Evolutionary conservation across 2,797 vertebrate genomes (phyloP), one percentile per base, ranked within the genome.

Genomic region (Anguilla megastoma): DNA sequence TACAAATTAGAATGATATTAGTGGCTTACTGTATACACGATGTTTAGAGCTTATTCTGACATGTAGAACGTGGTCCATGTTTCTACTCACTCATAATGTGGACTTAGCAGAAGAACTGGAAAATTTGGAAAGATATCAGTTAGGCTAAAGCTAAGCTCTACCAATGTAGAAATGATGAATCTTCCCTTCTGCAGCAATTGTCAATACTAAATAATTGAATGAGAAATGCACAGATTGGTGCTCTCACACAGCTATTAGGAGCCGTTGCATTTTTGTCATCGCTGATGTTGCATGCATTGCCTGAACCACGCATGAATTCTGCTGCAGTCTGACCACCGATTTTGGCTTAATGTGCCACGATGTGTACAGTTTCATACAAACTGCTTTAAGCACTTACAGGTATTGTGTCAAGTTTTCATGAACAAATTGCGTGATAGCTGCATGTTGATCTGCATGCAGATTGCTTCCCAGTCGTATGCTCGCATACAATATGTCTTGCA

Each of bases 291-390:
- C 91, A 90, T 89, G 89, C 66, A 92, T 88, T 91, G 85, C 89
- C 52, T 69, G 90, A 54, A 86, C 89, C 76, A 93, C 94, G 97
- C 97, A 97, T 97, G 97, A 91, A 85, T 93, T 93, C 88, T 91
- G 89, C 84, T 89, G 88, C 69, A 92, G 83, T 89, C 92, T 90
- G 92, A 6, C 30, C 93, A 87, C 92, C 87, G 92, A 9, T 21
- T 87, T 45, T 85, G 54, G 27, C 87, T 87, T 89, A 41, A 90
- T 74, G 84, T 91, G 92, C 90, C 87, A 88, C 69, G 92, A 87
- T 82, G 79, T 12, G 14, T 95, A 95, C 91, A 89, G 86, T 92
- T 90, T 89, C 83, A 63, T 90, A 89, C 69, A 8, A 12, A 58
- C 10, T 18, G 84, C 84, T 18, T 36, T 21, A 30, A 36, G 79